Evolutionary conservation across 2,888 invertebrate genomes (phyloP).

Genomic region (Galerucella nymphaeae): DNA sequence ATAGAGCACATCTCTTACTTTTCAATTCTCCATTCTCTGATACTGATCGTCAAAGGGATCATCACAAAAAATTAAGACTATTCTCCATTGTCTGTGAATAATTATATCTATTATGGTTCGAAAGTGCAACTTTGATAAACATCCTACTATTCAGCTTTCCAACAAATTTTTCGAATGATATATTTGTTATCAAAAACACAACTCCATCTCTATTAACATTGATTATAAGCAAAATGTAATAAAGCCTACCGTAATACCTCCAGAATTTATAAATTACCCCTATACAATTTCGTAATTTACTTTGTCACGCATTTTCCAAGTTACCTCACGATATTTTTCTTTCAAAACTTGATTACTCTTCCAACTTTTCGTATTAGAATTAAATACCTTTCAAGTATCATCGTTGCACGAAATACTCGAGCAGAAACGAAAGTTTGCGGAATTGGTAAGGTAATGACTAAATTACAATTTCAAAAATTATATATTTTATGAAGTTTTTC

Average conservation of each 20-base stretch:
- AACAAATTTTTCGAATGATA: no score
- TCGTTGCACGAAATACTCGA: background rate
- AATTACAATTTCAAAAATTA: background rate
- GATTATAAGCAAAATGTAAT: background rate
- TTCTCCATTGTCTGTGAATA: no score
- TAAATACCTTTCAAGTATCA: slow-evolving; percentile 1
- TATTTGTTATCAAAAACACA: no score
- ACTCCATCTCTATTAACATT: no score
- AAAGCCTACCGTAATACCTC: background rate
- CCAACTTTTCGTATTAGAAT: slow-evolving; percentile 8
- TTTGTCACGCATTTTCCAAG: slow-evolving; percentile 2
- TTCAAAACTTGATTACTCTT: background rate
- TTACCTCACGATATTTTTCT: slow-evolving; percentile 10
- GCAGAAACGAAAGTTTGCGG: background rate
- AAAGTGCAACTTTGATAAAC: no score
- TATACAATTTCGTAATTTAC: slow-evolving; percentile 1
- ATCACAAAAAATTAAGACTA: no score
- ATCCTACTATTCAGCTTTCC: no score
- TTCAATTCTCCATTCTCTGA: no score
- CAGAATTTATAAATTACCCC: background rate
- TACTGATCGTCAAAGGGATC: no score
- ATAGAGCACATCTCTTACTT: no score
- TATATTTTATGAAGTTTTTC: no score
- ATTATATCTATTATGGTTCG: no score
- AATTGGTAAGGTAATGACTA: background rate